These are phyloP conservation scores for Calameuta idolon DNA, from an alignment of 2,888 invertebrate species.

Conservation along the genomic window DNA sequence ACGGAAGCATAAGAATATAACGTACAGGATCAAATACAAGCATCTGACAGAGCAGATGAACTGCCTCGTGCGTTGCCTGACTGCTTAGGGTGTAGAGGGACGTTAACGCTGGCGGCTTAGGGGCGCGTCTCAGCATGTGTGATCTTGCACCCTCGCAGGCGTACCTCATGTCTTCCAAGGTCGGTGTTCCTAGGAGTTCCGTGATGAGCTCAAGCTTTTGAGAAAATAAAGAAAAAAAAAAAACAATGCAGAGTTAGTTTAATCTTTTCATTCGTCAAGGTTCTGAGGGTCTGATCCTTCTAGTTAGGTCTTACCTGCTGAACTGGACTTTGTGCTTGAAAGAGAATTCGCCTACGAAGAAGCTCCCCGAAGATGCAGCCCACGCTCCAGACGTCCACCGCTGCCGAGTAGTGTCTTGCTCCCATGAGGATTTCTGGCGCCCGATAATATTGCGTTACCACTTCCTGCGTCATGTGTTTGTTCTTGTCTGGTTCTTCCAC, in stretches of 20 bases:
- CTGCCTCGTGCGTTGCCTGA: conserved; percentile 97
- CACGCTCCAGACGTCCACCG: conserved; percentile 99
- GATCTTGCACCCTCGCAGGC: conserved; percentile 96
- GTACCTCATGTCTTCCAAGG: conserved; percentile 94
- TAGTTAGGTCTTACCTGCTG: conserved; percentile 78
- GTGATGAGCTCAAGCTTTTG: conserved; percentile 95
- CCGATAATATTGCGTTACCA: conserved; percentile 99
- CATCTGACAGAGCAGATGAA: conserved; percentile 97
- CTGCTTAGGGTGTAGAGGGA: conserved; percentile 91
- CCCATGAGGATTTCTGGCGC: conserved; percentile 99
- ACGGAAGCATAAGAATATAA: conserved; percentile 30
- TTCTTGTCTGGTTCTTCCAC: conserved; percentile 95
- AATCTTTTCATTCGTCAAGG: not conserved
- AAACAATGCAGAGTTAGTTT: not conserved
- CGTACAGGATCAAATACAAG: conserved; percentile 97
- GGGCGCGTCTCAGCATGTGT: conserved; percentile 90
- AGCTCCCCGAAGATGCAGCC: conserved; percentile 99
- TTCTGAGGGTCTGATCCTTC: not conserved
- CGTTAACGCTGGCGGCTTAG: conserved; percentile 88
- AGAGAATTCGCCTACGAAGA: conserved; percentile 93
- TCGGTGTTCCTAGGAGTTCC: conserved; percentile 95
- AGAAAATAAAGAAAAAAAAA: not conserved
- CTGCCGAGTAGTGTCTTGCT: conserved; percentile 94
- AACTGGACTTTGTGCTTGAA: conserved; percentile 98
- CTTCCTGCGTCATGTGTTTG: conserved; percentile 99